phyloP scores from a whole-genome alignment of 2,797 vertebrate species.

The Chlorospingus flavigularis region DNA sequence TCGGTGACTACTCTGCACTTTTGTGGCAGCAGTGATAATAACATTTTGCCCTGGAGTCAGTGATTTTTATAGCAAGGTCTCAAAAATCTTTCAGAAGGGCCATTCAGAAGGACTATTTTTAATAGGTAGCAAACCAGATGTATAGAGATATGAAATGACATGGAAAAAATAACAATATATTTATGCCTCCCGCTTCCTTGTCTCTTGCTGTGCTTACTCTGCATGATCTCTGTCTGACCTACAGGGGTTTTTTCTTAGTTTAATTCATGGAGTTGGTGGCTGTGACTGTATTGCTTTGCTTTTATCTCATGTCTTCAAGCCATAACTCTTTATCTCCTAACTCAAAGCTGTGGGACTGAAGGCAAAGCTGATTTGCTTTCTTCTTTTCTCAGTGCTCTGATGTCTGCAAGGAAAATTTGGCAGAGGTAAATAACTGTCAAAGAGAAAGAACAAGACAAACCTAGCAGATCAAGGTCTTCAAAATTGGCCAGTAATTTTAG shows the following conservation, averaged over 20 bases:
- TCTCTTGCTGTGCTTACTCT: constrained; percentile 51
- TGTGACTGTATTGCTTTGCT: constrained; percentile 41
- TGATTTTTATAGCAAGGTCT: not conserved
- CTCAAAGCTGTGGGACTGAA: constrained; percentile 13
- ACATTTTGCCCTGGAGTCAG: not conserved
- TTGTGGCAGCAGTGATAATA: not conserved
- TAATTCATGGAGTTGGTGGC: constrained; percentile 39
- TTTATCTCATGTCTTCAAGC: constrained; percentile 51
- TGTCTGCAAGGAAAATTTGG: constrained; percentile 4
- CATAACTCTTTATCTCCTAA: constrained; percentile 39
- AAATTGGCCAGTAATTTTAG: not conserved
- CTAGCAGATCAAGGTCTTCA: not conserved
- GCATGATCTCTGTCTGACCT: constrained; percentile 55
- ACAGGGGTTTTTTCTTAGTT: not conserved
- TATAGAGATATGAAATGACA: constrained; percentile 13
- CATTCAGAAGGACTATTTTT: constrained; percentile 1
- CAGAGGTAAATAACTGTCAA: constrained; percentile 16
- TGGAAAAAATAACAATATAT: constrained; percentile 32
- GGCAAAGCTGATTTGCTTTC: constrained; percentile 21
- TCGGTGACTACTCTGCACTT: not conserved
- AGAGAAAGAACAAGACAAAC: not conserved
- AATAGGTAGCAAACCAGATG: not conserved
- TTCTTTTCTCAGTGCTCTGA: constrained; percentile 12
- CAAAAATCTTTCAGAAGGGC: not conserved
- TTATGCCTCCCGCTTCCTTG: constrained; percentile 9